These are phyloP conservation scores for Virgularia gustaviana DNA, from an alignment of 92 coral and sea anemone species.

Conservation along the genomic window DNA sequence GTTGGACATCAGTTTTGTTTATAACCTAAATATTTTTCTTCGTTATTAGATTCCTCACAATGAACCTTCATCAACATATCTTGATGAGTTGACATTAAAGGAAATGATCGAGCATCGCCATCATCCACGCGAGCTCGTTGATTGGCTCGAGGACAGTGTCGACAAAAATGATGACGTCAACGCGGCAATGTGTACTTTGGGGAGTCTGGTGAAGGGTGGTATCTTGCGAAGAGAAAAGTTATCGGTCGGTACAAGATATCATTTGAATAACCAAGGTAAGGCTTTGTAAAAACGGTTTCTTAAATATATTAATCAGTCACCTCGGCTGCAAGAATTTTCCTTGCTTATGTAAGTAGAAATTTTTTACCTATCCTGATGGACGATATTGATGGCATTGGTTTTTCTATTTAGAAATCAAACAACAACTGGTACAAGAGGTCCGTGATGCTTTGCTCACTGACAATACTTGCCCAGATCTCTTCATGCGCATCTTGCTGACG, in stretches of 20 bases:
- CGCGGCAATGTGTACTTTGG: slow-evolving; percentile 9
- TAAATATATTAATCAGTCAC: no score
- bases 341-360: background rate
- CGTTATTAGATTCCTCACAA: slow-evolving; percentile 3
- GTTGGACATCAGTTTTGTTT: no score
- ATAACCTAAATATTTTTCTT: background rate
- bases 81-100: slow-evolving; percentile 7
- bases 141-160: slow-evolving; percentile 39
- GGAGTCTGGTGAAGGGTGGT: slow-evolving; percentile 16
- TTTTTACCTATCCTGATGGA: background rate
- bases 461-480: slow-evolving; percentile 13
- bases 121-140: slow-evolving; percentile 28
- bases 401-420: slow-evolving; percentile 22
- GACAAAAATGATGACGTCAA: slow-evolving; percentile 27
- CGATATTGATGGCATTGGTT: no score
- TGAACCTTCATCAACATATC: slow-evolving; percentile 16
- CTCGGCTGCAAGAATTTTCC: no score
- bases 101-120: slow-evolving; percentile 23
- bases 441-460: slow-evolving; percentile 29
- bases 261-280: slow-evolving; percentile 23
- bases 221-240: slow-evolving; percentile 25
- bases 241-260: slow-evolving; percentile 30
- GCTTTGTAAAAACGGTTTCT: background rate
- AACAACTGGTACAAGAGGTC: slow-evolving; percentile 19
- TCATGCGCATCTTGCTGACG: slow-evolving; percentile 15